Evolutionary conservation across 2,888 invertebrate genomes (phyloP).

Genomic region (Hanleya hanleyi): DNA sequence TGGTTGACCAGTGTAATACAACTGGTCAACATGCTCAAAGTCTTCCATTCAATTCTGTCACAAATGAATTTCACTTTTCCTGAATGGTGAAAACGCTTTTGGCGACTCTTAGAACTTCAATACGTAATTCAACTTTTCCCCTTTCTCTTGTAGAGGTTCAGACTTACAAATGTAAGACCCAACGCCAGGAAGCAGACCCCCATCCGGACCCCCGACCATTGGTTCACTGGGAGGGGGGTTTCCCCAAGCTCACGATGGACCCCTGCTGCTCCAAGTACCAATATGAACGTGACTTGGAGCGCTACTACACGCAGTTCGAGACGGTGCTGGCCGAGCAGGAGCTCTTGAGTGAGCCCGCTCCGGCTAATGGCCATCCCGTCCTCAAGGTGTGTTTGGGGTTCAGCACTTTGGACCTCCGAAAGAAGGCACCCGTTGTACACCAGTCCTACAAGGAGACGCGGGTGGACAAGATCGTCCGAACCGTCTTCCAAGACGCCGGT

Average conservation of each 20-base stretch:
- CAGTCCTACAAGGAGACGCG: not conserved
- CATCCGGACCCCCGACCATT: too few relatives aligned
- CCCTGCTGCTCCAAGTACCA: not conserved
- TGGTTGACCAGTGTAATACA: too few relatives aligned
- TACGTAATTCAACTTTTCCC: too few relatives aligned
- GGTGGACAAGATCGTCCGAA: not conserved
- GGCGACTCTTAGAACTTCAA: too few relatives aligned
- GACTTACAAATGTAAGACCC: too few relatives aligned
- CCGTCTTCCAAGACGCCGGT: not conserved
- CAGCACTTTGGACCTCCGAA: not conserved
- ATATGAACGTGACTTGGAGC: not conserved
- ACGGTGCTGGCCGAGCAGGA: not conserved
- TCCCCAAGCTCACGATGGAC: constrained; percentile 1
- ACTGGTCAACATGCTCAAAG: too few relatives aligned
- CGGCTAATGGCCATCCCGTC: not conserved
- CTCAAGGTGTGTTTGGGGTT: not conserved
- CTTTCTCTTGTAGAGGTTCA: too few relatives aligned
- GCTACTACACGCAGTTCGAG: not conserved
- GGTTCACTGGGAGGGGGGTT: not conserved
- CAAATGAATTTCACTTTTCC: too few relatives aligned
- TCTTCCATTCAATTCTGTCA: too few relatives aligned
- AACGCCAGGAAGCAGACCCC: too few relatives aligned
- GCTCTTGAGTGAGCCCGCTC: not conserved
- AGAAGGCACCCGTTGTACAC: not conserved
- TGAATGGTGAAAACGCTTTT: too few relatives aligned